phyloP scores from a whole-genome alignment of 2,797 vertebrate species.

The Oreonectes daqikongensis region DNA sequence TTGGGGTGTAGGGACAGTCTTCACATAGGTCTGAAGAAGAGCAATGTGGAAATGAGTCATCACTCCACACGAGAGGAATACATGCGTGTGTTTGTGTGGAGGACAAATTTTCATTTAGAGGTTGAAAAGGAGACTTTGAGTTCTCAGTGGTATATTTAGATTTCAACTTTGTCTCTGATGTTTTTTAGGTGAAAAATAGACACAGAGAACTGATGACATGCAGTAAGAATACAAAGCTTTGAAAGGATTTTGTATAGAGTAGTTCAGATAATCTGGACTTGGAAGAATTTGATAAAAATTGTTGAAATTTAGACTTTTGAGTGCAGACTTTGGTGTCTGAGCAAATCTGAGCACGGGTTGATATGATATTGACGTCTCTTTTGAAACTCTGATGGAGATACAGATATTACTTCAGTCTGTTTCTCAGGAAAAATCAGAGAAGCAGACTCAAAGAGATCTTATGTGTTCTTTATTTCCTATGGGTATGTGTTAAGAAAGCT shows the following conservation, averaged over 20 bases:
- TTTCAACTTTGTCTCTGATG: background rate
- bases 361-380: background rate
- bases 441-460: background rate
- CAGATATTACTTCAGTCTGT: background rate
- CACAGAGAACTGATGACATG: background rate
- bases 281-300: background rate
- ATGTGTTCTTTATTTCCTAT: background rate
- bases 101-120: background rate
- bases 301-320: background rate
- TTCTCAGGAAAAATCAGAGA: background rate
- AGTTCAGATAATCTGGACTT: background rate
- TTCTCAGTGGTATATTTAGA: background rate
- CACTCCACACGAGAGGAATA: slow-evolving; percentile 45
- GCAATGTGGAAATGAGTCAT: slow-evolving; percentile 54
- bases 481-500: background rate
- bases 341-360: background rate
- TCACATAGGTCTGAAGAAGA: slow-evolving; percentile 19
- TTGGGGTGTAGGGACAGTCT: slow-evolving; percentile 8
- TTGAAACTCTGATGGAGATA: background rate
- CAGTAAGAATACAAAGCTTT: background rate
- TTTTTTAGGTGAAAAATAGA: background rate
- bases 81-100: slow-evolving; percentile 21
- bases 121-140: background rate
- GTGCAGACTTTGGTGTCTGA: background rate
- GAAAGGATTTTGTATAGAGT: background rate